These are phyloP conservation scores for Punctoribates punctum DNA, from an alignment of 2,888 invertebrate species.

Conservation along the genomic window DNA sequence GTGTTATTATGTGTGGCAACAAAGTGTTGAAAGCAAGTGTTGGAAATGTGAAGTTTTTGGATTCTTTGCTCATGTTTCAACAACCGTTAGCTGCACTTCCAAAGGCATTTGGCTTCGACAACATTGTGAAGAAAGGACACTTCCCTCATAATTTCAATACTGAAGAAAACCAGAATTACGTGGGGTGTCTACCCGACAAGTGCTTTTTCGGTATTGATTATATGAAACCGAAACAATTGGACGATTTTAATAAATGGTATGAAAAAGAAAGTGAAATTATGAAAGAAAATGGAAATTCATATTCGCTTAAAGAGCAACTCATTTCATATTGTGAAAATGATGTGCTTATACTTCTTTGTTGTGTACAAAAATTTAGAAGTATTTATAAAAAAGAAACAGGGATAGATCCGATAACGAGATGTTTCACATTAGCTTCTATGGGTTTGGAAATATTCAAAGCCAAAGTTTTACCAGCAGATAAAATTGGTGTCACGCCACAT, in stretches of 20 bases:
- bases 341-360: constrained; percentile 28
- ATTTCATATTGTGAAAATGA: constrained; percentile 42
- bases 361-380: constrained; percentile 12
- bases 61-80: constrained; percentile 38
- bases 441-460: constrained; percentile 40
- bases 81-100: constrained; percentile 25
- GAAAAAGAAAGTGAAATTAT: not conserved
- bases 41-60: constrained; percentile 34
- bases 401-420: constrained; percentile 39
- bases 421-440: constrained; percentile 42
- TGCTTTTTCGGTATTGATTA: not conserved
- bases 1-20: constrained; percentile 29
- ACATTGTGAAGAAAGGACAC: constrained; percentile 18
- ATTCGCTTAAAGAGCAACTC: constrained; percentile 5
- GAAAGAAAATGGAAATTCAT: not conserved
- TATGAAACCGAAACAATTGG: not conserved
- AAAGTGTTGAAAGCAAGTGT: constrained; percentile 21
- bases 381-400: not conserved
- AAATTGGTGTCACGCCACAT: constrained; percentile 40
- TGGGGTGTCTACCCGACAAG: not conserved
- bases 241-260: constrained; percentile 30
- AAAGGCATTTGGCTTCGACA: constrained; percentile 39
- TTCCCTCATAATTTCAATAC: constrained; percentile 27
- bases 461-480: constrained; percentile 27
- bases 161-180: not conserved